Evolutionary conservation across 53 echinoderm and acorn worm genomes (phyloP), one percentile per base, ranked within the genome.

Genomic region (Echinometra lucunter): DNA sequence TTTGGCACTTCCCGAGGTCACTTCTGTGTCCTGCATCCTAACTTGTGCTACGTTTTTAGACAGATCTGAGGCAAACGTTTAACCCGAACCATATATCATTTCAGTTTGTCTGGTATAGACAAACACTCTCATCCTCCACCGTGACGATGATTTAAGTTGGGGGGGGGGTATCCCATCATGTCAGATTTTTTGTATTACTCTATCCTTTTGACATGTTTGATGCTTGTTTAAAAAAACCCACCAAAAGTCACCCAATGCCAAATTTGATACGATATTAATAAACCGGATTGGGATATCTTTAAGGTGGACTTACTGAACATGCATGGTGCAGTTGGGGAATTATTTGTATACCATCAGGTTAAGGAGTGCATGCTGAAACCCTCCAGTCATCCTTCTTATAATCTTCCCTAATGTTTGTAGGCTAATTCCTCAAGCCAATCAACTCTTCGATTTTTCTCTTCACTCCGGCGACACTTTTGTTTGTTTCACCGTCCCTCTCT

Each of bases 381-480:
- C 49, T 83, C n/a, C 47, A 49, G 85, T 44, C 85, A 83, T 83
- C 85, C 37, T 83, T 83, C n/a, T 83, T 47, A 83, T 83, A 83
- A 83, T 45, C 85, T 83, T 47, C 85, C 18, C 89, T 38, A 37
- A 49, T 89, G 89, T 89, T 89, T 89, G 89, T 89, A 89, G 89
- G 89, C 57, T 58, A 89, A 89, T 89, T 89, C 89, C 38, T 89
- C 89, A 89, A 89, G 58, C 89, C 89, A 89, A 89, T 60, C 89
- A 89, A 89, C 89, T 37, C 58, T 89, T 89, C 89, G 89, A 89
- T 89, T 89, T 89, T 60, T 60, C 89, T 89, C 89, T 89, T 89
- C 89, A 49, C 60, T 60, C 60, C 89, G 89, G 89, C 89, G 89
- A 89, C 89, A 89, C 89, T 89, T 89, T 56, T 89, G 89, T 89